Percentiles rank a stretch among this genome's conserved stretches.
These are phyloP conservation scores for Coregonus suidteri DNA, from an alignment of 2,797 vertebrate genomes.

Conservation along the genomic window DNA sequence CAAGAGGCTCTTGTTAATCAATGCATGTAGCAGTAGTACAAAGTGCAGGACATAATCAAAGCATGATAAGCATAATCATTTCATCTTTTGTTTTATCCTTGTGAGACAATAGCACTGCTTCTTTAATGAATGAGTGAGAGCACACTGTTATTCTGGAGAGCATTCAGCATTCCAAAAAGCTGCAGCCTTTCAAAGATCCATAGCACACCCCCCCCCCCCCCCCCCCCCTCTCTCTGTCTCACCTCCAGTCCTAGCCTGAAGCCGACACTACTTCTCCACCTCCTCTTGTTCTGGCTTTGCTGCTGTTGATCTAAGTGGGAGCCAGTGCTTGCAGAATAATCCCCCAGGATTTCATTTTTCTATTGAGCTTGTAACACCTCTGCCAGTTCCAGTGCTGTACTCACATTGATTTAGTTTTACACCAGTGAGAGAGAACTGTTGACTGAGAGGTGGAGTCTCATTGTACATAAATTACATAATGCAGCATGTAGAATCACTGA, in stretches of 20 bases:
- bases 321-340: constrained; percentile 50
- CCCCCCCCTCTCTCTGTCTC: background rate
- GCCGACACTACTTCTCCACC: background rate
- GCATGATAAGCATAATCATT: background rate
- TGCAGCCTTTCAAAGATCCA: too few relatives aligned
- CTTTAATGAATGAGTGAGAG: constrained; percentile 24
- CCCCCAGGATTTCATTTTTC: constrained; percentile 50
- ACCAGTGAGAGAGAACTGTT: constrained; percentile 21
- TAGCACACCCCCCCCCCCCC: background rate
- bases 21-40: background rate
- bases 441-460: constrained; percentile 19
- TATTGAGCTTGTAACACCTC: constrained; percentile 51
- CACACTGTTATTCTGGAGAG: constrained; percentile 5
- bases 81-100: constrained; percentile 27
- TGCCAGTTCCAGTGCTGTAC: constrained; percentile 28
- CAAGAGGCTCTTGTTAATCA: constrained; percentile 31
- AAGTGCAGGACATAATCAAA: constrained; percentile 20
- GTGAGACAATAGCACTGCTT: constrained; percentile 22
- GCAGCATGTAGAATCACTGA: constrained; percentile 14
- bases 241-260: background rate
- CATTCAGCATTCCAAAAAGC: too few relatives aligned
- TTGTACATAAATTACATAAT: constrained; percentile 36
- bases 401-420: constrained; percentile 24
- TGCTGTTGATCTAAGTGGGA: constrained; percentile 51
- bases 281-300: constrained; percentile 41